A percentile compares a stretch with the other conserved stretches of the same genome.
These are phyloP conservation scores for Todiramphus chloris DNA, from an alignment of 2,113 vertebrate genomes.

Conservation along the genomic window DNA sequence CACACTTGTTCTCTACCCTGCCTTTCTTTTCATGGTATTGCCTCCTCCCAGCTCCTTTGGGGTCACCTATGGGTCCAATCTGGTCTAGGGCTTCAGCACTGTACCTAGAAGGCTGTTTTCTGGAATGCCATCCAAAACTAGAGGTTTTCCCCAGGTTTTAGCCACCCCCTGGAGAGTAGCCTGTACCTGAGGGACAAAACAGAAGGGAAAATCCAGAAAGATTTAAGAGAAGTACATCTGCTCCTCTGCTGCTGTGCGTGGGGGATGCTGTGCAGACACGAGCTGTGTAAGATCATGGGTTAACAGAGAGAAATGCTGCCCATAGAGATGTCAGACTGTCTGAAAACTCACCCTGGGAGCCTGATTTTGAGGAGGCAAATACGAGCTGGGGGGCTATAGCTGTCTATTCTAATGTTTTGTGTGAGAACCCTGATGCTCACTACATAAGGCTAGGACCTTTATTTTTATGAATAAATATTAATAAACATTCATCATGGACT, in stretches of 20 bases:
- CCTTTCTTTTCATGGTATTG: not conserved
- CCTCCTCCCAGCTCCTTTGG: not conserved
- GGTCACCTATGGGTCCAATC: not conserved
- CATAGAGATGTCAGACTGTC: not conserved
- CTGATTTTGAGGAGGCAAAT: not conserved
- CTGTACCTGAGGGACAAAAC: not conserved
- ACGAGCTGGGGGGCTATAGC: not conserved
- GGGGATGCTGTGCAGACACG: not conserved
- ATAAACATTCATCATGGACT: not conserved
- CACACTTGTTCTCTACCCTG: not conserved
- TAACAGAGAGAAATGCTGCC: conserved; percentile 57
- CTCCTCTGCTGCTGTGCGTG: not conserved
- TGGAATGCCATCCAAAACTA: not conserved
- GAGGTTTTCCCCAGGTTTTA: not conserved
- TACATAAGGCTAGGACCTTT: not conserved
- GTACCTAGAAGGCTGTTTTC: not conserved
- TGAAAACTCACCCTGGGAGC: not conserved
- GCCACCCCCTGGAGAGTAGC: not conserved
- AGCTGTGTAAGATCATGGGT: conserved; percentile 48
- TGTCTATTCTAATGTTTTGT: not conserved
- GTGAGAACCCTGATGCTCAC: not conserved
- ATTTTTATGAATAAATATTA: not conserved
- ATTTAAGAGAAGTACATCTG: not conserved
- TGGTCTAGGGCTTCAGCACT: not conserved
- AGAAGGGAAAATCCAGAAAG: not conserved